phyloP scores from a whole-genome alignment of 1,140 invertebrate species.

The Apis florea region DNA sequence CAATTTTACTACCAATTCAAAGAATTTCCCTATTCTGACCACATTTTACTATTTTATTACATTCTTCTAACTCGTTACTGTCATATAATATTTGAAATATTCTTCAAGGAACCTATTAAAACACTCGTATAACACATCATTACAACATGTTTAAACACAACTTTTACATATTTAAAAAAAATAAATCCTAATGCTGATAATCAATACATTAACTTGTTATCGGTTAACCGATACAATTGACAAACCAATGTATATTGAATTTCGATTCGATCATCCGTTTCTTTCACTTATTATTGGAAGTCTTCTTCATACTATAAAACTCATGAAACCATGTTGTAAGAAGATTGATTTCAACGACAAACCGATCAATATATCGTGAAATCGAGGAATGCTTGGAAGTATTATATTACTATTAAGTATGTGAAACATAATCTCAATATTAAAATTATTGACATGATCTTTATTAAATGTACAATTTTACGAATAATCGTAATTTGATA shows the following conservation, averaged over 20 bases:
- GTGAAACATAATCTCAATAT: too few species aligned
- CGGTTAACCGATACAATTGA: background rate
- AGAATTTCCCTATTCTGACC: background rate
- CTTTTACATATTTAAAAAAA: background rate
- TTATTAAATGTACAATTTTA: too few species aligned
- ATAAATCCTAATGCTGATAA: background rate
- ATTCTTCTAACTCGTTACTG: background rate
- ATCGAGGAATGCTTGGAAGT: too few species aligned
- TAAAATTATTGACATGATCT: too few species aligned
- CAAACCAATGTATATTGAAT: background rate
- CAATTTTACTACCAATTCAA: background rate
- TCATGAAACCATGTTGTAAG: too few species aligned
- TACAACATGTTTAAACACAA: background rate
- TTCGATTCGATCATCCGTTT: constrained; percentile 18
- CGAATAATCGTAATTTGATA: too few species aligned
- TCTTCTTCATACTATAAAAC: background rate
- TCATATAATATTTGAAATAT: background rate
- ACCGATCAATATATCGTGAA: too few species aligned
- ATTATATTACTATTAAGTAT: too few species aligned
- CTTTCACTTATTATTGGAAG: constrained; percentile 33
- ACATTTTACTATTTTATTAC: background rate
- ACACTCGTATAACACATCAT: too few species aligned
- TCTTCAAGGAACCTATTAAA: too few species aligned
- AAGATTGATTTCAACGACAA: constrained; percentile 23
- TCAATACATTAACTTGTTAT: constrained; percentile 25